Evolutionary conservation across 1,140 invertebrate genomes (phyloP), one percentile per base, ranked within the genome.

Genomic region (Diabrotica undecimpunctata): DNA sequence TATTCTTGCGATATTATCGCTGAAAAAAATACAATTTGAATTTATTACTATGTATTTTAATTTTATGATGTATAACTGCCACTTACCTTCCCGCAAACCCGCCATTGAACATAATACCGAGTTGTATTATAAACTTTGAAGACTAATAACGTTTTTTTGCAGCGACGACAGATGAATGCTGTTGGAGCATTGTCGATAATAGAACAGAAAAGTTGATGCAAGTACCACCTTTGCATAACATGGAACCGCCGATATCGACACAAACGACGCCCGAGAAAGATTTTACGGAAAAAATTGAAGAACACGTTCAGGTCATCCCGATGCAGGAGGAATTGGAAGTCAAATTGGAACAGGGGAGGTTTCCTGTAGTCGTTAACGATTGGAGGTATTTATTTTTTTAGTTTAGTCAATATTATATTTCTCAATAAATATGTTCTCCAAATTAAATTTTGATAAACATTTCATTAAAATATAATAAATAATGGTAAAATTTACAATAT

Each of bases 251-350:
- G 13, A 35, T 62, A n/a, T n/a, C 56, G 50, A 13, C 59, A 11
- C 46, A 39, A 51, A 50, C 38, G 52, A 35, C 14, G 11, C 61
- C 56, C 12, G 46, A 12, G 25, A 35, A 52, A 58, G 52, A 35
- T 39, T 38, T 11, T 41, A 46, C 54, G 6, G 35, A 14, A n/a
- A 54, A 37, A 36, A 14, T 51, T 7, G 46, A 54, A 25, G 78
- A 79, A 25, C 76, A 80, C 66, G 79, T 81, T 13, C 69, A 81
- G 66, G 79, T 82, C 3, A 82, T 82, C 62, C 81, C 82, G 5
- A 82, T 83, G 79, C 78, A 82, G 69, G 82, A 84, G 72, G 81
- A 82, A 71, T 66, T 83, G 36, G 81, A 83, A 71, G 81, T 83
- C 1, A 70, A 81, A 62, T 67, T 83, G 53, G 77, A 83, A 71